Evolutionary conservation across 2,888 invertebrate genomes (phyloP), one percentile per base, ranked within the genome.

Genomic region (Amaurobius ferox): DNA sequence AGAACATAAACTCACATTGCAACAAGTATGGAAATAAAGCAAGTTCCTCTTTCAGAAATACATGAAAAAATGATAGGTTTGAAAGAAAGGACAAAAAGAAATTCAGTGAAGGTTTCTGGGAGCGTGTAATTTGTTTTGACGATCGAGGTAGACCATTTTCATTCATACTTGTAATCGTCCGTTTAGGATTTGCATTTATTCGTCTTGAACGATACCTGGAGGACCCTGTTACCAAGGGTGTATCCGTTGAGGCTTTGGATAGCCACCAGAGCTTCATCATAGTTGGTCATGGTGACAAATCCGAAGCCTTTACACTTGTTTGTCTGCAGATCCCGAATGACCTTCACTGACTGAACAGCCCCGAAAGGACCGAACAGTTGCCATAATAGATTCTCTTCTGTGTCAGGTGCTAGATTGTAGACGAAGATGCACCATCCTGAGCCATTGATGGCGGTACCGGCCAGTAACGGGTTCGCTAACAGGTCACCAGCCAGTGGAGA

Each of bases 241-340:
- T 97, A 98, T 90, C 98, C 98, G 92, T 98, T 98, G 91, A 98
- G 94, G 89, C 97, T 97, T 93, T 97, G 97, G 91, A 98, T 98
- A 90, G 98, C 98, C 90, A 97, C 96, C 88, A 97, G 95, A 85
- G 98, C 97, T 92, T 98, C 98, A 91, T 98, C 98, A 91, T 98
- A 98, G 92, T 98, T 97, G 91, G 97, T 97, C 98, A 98, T 98
- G 89, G 98, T 98, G 90, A 98, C 98, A 92, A 98, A 98, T 89
- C 98, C 98, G 92, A 98, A 98, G 89, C 98, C 98, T 94, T 98
- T 98, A 93, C 98, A 98, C 93, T 98, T 98, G 93, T 97, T 97
- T 89, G 97, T 97, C 91, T 96, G 95, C 90, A 96, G 94, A 93
- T 98, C 98, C 91, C 97, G 95, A 91, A 98, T 97, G 90, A 98